phyloP scores from a whole-genome alignment of 2,113 vertebrate genomes.

The Pterocles orientalis region DNA sequence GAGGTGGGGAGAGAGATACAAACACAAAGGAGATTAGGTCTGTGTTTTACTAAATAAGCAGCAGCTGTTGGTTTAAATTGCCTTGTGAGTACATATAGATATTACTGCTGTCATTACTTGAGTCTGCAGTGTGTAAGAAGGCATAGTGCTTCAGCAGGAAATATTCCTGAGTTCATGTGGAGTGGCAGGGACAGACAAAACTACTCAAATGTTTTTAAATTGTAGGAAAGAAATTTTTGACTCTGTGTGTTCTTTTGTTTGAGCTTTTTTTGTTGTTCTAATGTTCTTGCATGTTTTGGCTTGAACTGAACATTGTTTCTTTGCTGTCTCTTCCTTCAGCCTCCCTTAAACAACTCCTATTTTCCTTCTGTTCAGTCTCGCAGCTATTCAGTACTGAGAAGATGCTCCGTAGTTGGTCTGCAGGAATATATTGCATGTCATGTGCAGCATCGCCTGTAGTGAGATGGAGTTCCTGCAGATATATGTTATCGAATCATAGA shows the following conservation, averaged over 20 bases:
- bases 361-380: background rate
- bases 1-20: background rate
- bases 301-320: background rate
- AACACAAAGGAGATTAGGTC: background rate
- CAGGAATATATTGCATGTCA: background rate
- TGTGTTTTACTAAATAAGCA: background rate
- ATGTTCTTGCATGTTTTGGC: slow-evolving; percentile 17
- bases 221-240: background rate
- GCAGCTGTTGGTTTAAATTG: background rate
- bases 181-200: background rate
- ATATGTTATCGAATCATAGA: background rate
- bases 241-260: background rate
- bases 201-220: background rate
- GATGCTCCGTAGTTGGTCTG: background rate
- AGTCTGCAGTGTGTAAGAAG: background rate
- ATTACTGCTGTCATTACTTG: background rate
- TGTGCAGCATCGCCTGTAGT: background rate
- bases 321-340: background rate
- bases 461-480: background rate
- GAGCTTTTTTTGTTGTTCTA: background rate
- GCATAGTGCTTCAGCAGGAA: background rate
- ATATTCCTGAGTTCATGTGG: background rate
- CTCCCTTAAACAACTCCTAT: background rate
- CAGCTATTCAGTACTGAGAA: background rate
- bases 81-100: background rate